Evolutionary conservation across 1,140 invertebrate genomes (phyloP).

Genomic region (Neodiprion virginianus): DNA sequence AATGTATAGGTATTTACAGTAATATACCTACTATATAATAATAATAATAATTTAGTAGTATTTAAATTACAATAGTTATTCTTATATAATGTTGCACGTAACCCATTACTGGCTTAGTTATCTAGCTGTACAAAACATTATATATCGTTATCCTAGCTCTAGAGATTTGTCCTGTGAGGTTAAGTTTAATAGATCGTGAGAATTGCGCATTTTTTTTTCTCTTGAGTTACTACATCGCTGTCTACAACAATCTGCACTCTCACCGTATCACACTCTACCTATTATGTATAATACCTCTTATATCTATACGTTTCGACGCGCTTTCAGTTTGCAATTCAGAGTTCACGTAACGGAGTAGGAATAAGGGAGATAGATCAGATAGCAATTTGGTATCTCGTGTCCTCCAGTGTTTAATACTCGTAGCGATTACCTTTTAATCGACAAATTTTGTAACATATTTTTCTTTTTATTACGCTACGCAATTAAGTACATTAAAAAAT

Average conservation of each 20-base stretch:
- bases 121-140: constrained; percentile 62
- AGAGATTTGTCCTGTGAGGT: constrained; percentile 59
- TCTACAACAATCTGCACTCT: neutral
- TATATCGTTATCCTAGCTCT: constrained; percentile 57
- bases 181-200: constrained; percentile 43
- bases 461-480: constrained; percentile 17
- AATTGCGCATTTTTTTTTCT: constrained; percentile 28
- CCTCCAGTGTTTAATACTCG: too few relatives aligned
- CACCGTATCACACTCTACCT: neutral
- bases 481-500: constrained; percentile 59
- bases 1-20: constrained; percentile 54
- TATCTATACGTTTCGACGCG: neutral
- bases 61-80: constrained; percentile 58
- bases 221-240: neutral
- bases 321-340: too few relatives aligned
- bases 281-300: neutral
- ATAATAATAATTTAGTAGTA: constrained; percentile 54
- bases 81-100: constrained; percentile 61
- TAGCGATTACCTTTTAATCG: too few relatives aligned
- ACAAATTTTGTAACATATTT: too few relatives aligned
- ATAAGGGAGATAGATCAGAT: too few relatives aligned
- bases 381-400: too few relatives aligned
- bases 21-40: constrained; percentile 50
- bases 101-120: constrained; percentile 61
- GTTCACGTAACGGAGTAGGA: too few relatives aligned